phyloP scores from a whole-genome alignment of 1,140 invertebrate genomes.

The Drosophila pseudoobscura region DNA sequence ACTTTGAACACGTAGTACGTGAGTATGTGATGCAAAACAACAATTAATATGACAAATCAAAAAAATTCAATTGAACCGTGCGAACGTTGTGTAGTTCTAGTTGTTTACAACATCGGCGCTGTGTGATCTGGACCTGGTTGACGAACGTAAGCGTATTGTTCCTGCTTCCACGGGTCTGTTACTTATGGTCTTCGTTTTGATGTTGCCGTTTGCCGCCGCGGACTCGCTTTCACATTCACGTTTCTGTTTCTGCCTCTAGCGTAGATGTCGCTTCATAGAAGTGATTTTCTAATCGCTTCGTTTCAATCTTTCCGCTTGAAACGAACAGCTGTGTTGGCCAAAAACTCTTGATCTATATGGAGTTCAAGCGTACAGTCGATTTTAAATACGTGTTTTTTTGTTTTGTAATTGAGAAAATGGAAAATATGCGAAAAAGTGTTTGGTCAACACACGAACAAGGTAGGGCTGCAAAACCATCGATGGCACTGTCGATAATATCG shows the following conservation, averaged over 20 bases:
- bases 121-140: slow-evolving; percentile 34
- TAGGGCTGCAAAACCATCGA: slow-evolving; percentile 38
- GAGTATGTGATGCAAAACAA: slow-evolving; percentile 1
- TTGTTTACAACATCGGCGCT: slow-evolving; percentile 34
- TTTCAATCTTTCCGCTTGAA: slow-evolving; percentile 7
- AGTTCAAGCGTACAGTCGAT: slow-evolving; percentile 20
- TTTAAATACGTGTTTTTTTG: slow-evolving; percentile 46
- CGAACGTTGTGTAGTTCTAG: slow-evolving; percentile 15
- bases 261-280: slow-evolving; percentile 44
- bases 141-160: neutral
- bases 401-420: slow-evolving; percentile 63
- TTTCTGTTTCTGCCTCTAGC: slow-evolving; percentile 15
- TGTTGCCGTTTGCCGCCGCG: slow-evolving; percentile 44
- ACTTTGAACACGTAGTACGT: slow-evolving; percentile 24
- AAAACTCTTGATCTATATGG: slow-evolving; percentile 28
- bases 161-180: slow-evolving; percentile 16
- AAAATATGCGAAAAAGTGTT: slow-evolving; percentile 76
- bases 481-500: too few relatives aligned
- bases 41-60: neutral
- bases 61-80: neutral
- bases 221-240: slow-evolving; percentile 52
- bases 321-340: slow-evolving; percentile 31
- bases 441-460: slow-evolving; percentile 77
- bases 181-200: slow-evolving; percentile 10
- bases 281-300: slow-evolving; percentile 19